Conservation (phyloP, 2,113 vertebrate genomes). For the rat (Rattus norvegicus) region GRCr8 NC_086039.1:75011501-75012000, state of each 20-base stretch:
- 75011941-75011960: too few species aligned
- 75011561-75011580: conserved; percentile 14
- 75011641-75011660: conserved; percentile 27
- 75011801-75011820: too few species aligned
- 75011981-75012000: too few species aligned
- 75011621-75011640: conserved; percentile 31
- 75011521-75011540: too few species aligned
- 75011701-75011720: not conserved
- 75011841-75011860: not conserved
- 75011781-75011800: too few species aligned
- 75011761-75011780: not conserved
- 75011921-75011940: too few species aligned
- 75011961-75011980: too few species aligned
- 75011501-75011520: not conserved
- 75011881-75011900: not conserved
- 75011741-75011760: not conserved
- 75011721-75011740: fast-evolving
- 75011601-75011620: not conserved
- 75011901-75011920: not conserved
- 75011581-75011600: not conserved
- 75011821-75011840: not conserved
- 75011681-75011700: not conserved
- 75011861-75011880: fast-evolving
- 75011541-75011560: not conserved
- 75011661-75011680: not conserved